Conservation (phyloP, 2,113 vertebrate genomes). For the Cheirogaleus medius region DNA sequence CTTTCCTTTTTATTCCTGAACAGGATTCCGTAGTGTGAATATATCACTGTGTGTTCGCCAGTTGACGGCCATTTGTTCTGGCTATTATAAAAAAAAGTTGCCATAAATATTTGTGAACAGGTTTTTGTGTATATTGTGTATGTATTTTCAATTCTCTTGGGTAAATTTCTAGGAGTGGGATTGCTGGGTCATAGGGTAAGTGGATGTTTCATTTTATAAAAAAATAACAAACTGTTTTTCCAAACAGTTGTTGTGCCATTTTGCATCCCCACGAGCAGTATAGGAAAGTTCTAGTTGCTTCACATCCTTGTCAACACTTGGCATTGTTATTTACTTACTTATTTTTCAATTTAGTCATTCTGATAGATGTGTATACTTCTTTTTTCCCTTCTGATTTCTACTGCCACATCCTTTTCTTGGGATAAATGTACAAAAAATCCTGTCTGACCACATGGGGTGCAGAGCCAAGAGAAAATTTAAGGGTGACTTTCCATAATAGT, state of each 20-base stretch:
- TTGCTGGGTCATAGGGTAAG: background rate
- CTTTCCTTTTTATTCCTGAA: background rate
- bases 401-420: background rate
- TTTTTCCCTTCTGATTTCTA: background rate
- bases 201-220: background rate
- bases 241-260: background rate
- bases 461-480: background rate
- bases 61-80: background rate
- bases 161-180: background rate
- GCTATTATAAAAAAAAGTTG: background rate
- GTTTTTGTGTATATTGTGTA: background rate
- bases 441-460: background rate
- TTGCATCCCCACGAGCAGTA: background rate
- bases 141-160: conserved; percentile 19
- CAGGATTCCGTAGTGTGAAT: background rate
- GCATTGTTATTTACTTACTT: background rate
- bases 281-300: background rate
- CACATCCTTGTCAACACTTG: background rate
- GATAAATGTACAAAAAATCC: background rate
- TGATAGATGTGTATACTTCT: background rate
- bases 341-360: background rate
- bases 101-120: background rate
- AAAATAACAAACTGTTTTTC: background rate
- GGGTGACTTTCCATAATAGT: background rate
- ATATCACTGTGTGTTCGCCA: background rate